These are phyloP conservation scores for Gorsachius goisagi DNA, from an alignment of 2,113 vertebrate genomes.

Conservation along the genomic window DNA sequence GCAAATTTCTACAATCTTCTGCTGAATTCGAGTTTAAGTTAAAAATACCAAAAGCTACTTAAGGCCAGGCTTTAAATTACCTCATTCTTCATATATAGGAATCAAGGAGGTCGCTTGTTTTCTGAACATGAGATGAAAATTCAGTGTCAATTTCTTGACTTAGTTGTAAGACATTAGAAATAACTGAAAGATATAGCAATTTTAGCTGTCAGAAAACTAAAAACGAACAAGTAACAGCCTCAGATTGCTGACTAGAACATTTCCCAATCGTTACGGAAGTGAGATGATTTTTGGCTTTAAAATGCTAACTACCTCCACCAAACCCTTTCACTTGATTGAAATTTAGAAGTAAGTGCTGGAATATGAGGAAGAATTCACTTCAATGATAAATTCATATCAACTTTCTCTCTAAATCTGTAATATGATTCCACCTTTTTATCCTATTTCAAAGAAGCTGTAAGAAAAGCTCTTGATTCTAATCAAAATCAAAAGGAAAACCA, in stretches of 20 bases:
- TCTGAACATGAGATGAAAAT: neutral
- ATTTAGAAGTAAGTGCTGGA: neutral
- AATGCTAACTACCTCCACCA: neutral
- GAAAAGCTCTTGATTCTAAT: neutral
- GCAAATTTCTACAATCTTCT: neutral
- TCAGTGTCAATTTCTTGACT: neutral
- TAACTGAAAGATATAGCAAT: neutral
- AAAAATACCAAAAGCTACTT: neutral
- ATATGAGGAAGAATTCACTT: neutral
- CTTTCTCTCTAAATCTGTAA: neutral
- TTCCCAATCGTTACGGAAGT: neutral
- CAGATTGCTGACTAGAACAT: neutral
- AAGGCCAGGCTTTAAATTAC: neutral
- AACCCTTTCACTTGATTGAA: neutral
- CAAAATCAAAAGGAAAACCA: neutral
- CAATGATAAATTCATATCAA: neutral
- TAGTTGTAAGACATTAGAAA: neutral
- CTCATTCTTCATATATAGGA: neutral
- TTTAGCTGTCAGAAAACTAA: neutral
- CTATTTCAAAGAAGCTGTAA: neutral
- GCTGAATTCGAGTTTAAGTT: neutral
- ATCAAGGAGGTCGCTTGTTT: neutral
- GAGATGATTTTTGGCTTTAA: neutral
- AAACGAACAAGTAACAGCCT: neutral
- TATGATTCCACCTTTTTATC: neutral